Evolutionary conservation across 1,140 invertebrate species (phyloP).

Genomic region (Drosophila teissieri): DNA sequence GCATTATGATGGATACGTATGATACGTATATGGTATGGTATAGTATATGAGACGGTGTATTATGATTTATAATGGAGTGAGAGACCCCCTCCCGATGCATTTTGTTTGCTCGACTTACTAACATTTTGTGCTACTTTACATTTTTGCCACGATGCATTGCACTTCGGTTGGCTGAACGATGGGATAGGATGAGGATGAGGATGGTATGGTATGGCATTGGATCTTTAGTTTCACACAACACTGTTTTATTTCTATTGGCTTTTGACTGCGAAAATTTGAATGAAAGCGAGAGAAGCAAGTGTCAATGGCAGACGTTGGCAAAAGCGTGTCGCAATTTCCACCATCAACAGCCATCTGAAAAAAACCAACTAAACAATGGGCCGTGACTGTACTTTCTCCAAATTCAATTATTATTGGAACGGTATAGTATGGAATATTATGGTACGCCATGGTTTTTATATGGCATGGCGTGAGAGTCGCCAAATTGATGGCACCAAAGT

Average conservation of each 20-base stretch:
- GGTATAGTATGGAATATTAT: background rate
- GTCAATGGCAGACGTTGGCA: slow-evolving; percentile 63
- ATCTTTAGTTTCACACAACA: slow-evolving; percentile 58
- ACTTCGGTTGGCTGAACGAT: background rate
- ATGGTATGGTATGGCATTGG: background rate
- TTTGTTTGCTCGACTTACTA: slow-evolving; percentile 50
- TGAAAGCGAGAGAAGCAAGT: slow-evolving; percentile 60
- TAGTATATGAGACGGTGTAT: too few species aligned
- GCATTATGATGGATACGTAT: background rate
- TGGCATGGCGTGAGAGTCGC: slow-evolving; percentile 28
- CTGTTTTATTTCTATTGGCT: slow-evolving; percentile 35
- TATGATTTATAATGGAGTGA: background rate
- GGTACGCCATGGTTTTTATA: background rate
- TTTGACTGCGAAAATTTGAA: slow-evolving; percentile 64
- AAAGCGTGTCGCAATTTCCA: slow-evolving; percentile 78
- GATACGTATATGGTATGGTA: background rate
- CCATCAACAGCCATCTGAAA: slow-evolving; percentile 27
- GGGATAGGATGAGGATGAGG: background rate
- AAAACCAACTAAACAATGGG: slow-evolving; percentile 57
- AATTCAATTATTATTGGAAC: slow-evolving; percentile 46
- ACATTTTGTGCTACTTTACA: slow-evolving; percentile 67
- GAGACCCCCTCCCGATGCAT: slow-evolving; percentile 9
- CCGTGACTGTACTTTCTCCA: slow-evolving; percentile 68
- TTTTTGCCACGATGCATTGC: slow-evolving; percentile 28
- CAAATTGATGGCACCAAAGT: slow-evolving; percentile 8